Evolutionary conservation across 2,888 invertebrate genomes (phyloP), one percentile per base, ranked within the genome.

Genomic region (Andrena fulva): DNA sequence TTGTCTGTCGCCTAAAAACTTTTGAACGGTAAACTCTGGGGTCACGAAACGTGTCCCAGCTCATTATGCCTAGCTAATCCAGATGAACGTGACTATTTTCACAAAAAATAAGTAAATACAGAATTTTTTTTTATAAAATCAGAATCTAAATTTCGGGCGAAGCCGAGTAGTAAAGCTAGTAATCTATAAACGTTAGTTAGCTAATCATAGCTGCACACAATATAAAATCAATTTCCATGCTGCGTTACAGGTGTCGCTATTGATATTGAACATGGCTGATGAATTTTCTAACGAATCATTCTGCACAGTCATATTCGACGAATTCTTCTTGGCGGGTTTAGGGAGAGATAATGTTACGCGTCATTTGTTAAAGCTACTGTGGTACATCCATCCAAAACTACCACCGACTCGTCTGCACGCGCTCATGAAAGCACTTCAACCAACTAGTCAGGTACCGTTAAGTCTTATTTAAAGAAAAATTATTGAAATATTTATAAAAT

Each of bases 201-300:
- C 24, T 52, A 56, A 59, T 73, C 31, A 20, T 35, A 52, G 54
- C 33, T 50, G 12, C 33, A 48, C 12, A 54, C 16, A 59, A 16
- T 33, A 4, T 50, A 60, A 62, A 20, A 54, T 10, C 8, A 20
- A 64, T 64, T 54, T 73, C 67, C 4, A 31, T 52, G 12, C 56
- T 5, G 10, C 66, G 75, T 77, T 89, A 42, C 91, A 94, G 96
- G 95, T 96, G 27, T 97, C 98, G 0, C 94, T 97, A 63, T 95
- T 99, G 7, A 97, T 98, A 87, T 82, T 93, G 27, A 97, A 97
- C 80, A 96, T 99, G 95, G 96, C 97, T 3, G 99, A 99, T 87
- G 99, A 99, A 94, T 99, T 99, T 92, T 95, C 97, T 86, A 97
- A 97, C 0, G 98, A 99, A 94, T 98, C 99, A 89, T 99, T 99